Base-by-base conservation (phyloP, 2,888 invertebrate genomes). In the Rotaria magnacalcarata region DNA sequence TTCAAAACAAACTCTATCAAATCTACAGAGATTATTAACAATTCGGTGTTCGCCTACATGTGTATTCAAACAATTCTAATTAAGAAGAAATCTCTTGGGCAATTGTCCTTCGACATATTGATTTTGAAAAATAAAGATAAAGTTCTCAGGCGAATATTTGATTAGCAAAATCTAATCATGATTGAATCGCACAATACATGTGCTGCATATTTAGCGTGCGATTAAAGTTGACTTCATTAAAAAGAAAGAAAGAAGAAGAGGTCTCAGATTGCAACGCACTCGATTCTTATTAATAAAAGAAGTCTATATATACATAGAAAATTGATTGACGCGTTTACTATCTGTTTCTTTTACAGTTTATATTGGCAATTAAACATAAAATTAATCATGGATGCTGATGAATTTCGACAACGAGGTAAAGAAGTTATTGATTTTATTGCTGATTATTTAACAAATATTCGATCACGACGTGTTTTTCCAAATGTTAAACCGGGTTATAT, bases 401-500 rank as follows among this genome's bases (percentile, higher is more conserved):
- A 80, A 80, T 80, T 80, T 80, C 75, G 75, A 24, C 41, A 80
- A 47, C 47, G n/a, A 0, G 75, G 75, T 19, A 95, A 94, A 90
- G 95, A 96, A 52, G 94, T 95, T 87, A 93, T 97, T 87, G 96
- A 97, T 91, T 94, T 95, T 89, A 93, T 97, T 56, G 95, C 95
- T 24, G 94, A 96, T 90, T 97, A 97, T 91, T 92, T 94, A 88
- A 95, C 96, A 88, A 94, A 93, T 88, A 94, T 97, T 88, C 93
- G 95, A 89, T 87, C 88, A 19, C 88, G 90, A 5, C 93, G 95
- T 27, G 96, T 97, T 0, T 91, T 96, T 86, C 95, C 98, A 11
- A 94, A 94, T 0, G 96, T 97, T 0, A 93, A 94, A 88, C 97
- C 97, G 0, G 97, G 97, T 58, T 94, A 95, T 88, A 93, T 98